phyloP scores from a whole-genome alignment of 2,797 vertebrate species.

The Lacerta bilineata region DNA sequence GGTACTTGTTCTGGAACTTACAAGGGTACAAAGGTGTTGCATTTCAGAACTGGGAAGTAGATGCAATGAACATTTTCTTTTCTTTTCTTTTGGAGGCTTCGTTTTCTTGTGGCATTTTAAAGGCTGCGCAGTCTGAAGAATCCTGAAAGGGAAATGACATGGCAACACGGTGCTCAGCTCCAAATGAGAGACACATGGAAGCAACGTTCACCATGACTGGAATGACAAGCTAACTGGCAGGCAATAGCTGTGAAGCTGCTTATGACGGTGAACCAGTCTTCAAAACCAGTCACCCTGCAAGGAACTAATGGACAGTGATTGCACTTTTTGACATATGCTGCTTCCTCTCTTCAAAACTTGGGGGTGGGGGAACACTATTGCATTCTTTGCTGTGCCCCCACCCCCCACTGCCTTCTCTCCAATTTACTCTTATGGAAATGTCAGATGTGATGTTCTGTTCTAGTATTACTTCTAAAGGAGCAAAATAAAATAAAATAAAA shows the following conservation, averaged over 20 bases:
- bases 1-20: neutral
- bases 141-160: conserved; percentile 5
- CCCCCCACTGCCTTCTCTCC: neutral
- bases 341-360: neutral
- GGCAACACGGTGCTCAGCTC: neutral
- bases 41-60: conserved; percentile 8
- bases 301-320: neutral
- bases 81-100: neutral
- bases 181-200: conserved; percentile 2
- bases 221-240: neutral
- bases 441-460: conserved; percentile 8
- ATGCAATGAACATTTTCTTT: neutral
- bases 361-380: neutral
- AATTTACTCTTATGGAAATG: conserved; percentile 2
- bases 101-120: neutral
- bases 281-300: conserved; percentile 28
- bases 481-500: neutral
- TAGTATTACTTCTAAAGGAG: neutral
- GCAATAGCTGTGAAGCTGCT: neutral
- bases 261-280: conserved; percentile 7
- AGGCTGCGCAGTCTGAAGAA: conserved; percentile 30
- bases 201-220: neutral
- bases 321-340: neutral
- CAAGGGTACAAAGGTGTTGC: neutral
- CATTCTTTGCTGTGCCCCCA: neutral